Percentiles rank a stretch among this genome's conserved stretches.
These are phyloP conservation scores for Delphinapterus leucas DNA, from an alignment of 2,113 vertebrate genomes.

Conservation along the genomic window DNA sequence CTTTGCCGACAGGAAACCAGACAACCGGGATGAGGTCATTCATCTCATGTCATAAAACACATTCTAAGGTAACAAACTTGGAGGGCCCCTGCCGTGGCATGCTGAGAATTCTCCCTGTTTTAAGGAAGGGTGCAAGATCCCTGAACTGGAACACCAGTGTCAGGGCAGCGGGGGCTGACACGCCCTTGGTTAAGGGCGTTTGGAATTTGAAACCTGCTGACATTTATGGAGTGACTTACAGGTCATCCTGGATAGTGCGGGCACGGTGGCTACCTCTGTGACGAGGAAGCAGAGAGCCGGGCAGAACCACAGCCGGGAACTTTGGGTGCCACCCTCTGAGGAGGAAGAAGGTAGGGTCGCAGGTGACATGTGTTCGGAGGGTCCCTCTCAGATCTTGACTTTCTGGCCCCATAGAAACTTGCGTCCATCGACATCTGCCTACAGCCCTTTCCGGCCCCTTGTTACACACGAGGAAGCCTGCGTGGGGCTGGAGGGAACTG, in stretches of 20 bases:
- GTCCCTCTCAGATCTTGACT: neutral
- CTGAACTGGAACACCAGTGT: neutral
- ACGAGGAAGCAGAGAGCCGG: neutral
- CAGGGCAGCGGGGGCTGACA: accelerated
- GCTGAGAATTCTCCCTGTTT: neutral
- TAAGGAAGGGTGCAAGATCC: no score
- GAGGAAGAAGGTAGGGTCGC: neutral
- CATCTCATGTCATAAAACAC: neutral
- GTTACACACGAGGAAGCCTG: neutral
- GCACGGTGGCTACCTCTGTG: accelerated
- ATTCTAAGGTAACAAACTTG: neutral
- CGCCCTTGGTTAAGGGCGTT: neutral
- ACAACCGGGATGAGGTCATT: neutral
- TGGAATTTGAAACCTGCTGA: neutral
- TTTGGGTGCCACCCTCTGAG: neutral
- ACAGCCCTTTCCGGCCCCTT: neutral
- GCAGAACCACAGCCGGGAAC: neutral
- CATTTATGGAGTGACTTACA: neutral
- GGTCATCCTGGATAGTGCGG: neutral
- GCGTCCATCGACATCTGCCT: neutral
- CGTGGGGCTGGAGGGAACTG: neutral
- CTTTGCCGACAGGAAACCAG: neutral
- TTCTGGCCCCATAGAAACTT: neutral
- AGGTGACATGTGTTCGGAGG: neutral
- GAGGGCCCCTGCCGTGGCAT: neutral